A percentile compares a stretch with the other conserved stretches of the same genome.
Conservation (phyloP, 1,140 invertebrate genomes). For the Pygmarrhopalites habei region DNA sequence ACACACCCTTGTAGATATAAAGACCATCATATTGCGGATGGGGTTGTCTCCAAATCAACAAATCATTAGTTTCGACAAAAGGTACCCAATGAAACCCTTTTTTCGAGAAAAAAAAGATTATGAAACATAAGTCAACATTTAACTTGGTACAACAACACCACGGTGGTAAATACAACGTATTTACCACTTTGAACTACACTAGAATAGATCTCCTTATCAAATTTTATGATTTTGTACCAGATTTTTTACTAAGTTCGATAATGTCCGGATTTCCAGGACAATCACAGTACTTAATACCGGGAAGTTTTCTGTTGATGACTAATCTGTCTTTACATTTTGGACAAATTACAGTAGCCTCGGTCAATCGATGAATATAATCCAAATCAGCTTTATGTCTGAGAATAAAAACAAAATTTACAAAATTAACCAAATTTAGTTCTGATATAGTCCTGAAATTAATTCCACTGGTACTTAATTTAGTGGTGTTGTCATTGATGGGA, state of each 20-base stretch:
- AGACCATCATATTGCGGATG: conserved; percentile 54
- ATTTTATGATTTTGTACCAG: too few relatives aligned
- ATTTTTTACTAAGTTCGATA: conserved; percentile 1
- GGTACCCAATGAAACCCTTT: conserved; percentile 60
- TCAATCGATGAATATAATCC: conserved; percentile 48
- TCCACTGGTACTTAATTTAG: not conserved
- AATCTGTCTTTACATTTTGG: conserved; percentile 52
- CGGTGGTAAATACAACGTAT: too few relatives aligned
- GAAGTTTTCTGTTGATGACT: conserved; percentile 51
- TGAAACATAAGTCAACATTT: not conserved
- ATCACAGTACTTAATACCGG: conserved; percentile 51
- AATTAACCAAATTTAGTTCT: conserved; percentile 29
- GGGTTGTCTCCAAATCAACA: conserved; percentile 70
- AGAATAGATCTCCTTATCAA: conserved; percentile 8
- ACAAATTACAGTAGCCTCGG: conserved; percentile 54
- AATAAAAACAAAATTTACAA: too few relatives aligned
- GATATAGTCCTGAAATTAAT: too few relatives aligned
- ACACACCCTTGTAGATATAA: conserved; percentile 73
- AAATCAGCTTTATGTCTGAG: conserved; percentile 49
- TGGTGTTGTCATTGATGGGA: too few relatives aligned
- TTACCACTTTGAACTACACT: too few relatives aligned
- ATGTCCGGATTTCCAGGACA: conserved; percentile 22
- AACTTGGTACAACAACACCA: too few relatives aligned
- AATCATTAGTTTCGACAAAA: conserved; percentile 68
- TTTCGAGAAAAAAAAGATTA: too few relatives aligned